Conservation (phyloP, 2,797 vertebrate species). For the Dipus sagitta region DNA sequence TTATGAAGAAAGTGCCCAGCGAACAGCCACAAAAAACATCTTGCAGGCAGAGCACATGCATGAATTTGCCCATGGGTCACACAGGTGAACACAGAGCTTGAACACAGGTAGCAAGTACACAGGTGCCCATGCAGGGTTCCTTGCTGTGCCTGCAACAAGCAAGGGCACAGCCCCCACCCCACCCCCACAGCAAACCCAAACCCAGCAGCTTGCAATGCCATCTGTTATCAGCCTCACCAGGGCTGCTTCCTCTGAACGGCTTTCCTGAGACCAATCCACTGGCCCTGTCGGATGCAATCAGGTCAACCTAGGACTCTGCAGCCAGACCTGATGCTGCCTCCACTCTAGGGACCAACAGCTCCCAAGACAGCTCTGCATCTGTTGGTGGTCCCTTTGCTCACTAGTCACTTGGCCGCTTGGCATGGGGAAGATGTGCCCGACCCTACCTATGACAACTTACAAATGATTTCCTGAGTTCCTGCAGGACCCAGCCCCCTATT, state of each 20-base stretch:
- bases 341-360: slow-evolving; percentile 81
- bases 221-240: slow-evolving; percentile 86
- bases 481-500: not conserved
- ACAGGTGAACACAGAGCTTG: not conserved
- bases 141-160: not conserved
- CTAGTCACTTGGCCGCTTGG: slow-evolving; percentile 35
- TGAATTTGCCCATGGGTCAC: not conserved
- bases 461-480: not conserved
- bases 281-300: slow-evolving; percentile 87
- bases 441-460: not conserved
- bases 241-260: slow-evolving; percentile 87
- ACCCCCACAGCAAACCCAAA: slow-evolving; percentile 24
- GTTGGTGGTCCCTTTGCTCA: slow-evolving; percentile 81
- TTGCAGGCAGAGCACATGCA: not conserved
- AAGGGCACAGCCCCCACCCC: not conserved
- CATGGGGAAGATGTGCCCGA: not conserved
- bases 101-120: not conserved
- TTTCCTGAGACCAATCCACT: slow-evolving; percentile 86
- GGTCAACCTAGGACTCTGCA: slow-evolving; percentile 86
- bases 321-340: slow-evolving; percentile 83
- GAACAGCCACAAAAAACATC: slow-evolving; percentile 7
- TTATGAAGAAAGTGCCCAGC: not conserved
- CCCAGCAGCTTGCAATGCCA: slow-evolving; percentile 88
- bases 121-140: too few species aligned
- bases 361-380: slow-evolving; percentile 76